Percentiles rank a stretch among this genome's conserved stretches.
phyloP scores from a whole-genome alignment of 2,888 invertebrate species.

The Drosophila sordidapex region DNA sequence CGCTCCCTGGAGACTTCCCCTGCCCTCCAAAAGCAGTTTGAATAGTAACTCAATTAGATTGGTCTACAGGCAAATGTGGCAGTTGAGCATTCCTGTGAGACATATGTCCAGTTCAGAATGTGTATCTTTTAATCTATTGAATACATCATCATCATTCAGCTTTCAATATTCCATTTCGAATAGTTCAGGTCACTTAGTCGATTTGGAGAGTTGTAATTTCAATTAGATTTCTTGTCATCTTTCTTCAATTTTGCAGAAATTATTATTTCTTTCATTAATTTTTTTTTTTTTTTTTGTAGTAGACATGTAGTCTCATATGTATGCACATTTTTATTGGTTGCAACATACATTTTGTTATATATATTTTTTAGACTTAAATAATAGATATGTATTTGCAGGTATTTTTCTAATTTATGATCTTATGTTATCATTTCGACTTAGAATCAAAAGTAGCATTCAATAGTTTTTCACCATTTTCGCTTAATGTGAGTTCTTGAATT shows the following conservation, averaged over 20 bases:
- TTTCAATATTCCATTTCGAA: neutral
- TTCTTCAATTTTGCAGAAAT: neutral
- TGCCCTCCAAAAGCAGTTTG: neutral
- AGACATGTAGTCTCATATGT: neutral
- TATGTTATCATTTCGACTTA: neutral
- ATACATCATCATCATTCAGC: neutral
- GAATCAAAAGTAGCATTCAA: neutral
- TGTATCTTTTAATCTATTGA: neutral
- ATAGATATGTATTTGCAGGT: neutral
- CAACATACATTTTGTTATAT: neutral
- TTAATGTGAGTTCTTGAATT: neutral
- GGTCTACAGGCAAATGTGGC: conserved; percentile 15
- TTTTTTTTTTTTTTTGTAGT: neutral
- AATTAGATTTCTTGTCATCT: neutral
- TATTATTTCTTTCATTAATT: neutral
- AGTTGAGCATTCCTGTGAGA: neutral
- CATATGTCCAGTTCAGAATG: neutral
- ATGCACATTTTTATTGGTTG: too few relatives aligned
- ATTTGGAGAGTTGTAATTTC: neutral
- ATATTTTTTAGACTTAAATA: too few relatives aligned
- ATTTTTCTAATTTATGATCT: neutral
- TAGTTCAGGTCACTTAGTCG: neutral
- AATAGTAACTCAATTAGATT: conserved; percentile 26
- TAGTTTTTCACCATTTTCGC: neutral
- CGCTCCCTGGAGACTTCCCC: neutral